Base-by-base conservation (phyloP, 2,113 vertebrate genomes). In the Cyphomyrus plagiostoma region DNA sequence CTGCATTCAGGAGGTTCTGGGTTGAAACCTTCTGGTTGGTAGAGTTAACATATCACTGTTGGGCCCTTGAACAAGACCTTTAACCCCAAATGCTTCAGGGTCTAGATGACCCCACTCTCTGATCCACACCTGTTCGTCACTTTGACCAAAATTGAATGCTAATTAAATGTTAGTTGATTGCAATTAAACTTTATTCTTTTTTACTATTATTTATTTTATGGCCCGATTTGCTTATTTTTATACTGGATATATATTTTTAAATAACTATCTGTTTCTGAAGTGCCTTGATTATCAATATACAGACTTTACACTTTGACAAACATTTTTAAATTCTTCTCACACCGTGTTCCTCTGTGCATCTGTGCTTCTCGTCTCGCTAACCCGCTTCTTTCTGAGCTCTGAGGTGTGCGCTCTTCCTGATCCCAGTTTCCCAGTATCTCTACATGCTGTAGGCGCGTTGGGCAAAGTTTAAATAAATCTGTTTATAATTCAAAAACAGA, bases 401-500 rank as follows among this genome's bases (percentile, higher is more conserved):
- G 83, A 90, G 90, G 89, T 91, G 66, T 80, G 74, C 8, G 62
- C 89, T 89, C 88, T 89, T 90, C 89, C 26, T 3, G 91, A 95
- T 94, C 93, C 93, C 91, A 94, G 93, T 87, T 62, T 91, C 89
- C 91, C 93, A 92, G 92, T 91, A 94, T 93, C 94, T 91, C 92
- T 62, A 4, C n/a, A 88, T 39, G n/a, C 74, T 53, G 23, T 42
- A 21, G 52, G 26, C 42, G 70, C n/a, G 10, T 49, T 35, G 88
- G 66, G 53, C 70, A 89, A 88, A 91, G 23, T 89, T 56, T 82
- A 56, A 62, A 87, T 56, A 92, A 84, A 93, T 93, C 92, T 92
- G 93, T 95, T 94, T 94, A 95, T 95, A 95, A 95, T 94, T 95
- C 94, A 94, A 92, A 94, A 91, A 92, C 93, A 94, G 93, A 93